phyloP scores from a whole-genome alignment of 1,140 invertebrate species.

The Agrypnia vestita region DNA sequence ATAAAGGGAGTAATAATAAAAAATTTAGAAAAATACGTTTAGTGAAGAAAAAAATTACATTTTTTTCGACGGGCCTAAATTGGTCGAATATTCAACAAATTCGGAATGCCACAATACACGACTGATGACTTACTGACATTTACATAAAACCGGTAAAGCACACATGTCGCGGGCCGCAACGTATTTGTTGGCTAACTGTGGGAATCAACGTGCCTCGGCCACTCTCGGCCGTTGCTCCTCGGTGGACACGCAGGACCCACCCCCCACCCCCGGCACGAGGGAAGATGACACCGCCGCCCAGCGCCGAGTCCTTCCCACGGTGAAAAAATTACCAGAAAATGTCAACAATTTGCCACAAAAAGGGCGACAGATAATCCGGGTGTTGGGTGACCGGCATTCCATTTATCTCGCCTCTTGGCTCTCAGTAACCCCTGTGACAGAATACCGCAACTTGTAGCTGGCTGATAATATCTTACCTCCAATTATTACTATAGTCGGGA shows the following conservation, averaged over 20 bases:
- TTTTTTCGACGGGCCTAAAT: not conserved
- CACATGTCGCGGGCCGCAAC: conserved; percentile 58
- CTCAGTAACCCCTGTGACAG: too few species aligned
- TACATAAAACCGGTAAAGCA: conserved; percentile 59
- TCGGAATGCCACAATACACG: not conserved
- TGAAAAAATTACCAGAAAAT: not conserved
- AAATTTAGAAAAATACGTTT: too few species aligned
- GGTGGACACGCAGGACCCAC: not conserved
- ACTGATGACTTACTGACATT: too few species aligned
- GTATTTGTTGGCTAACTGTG: conserved; percentile 35
- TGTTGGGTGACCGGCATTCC: too few species aligned
- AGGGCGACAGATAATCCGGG: not conserved
- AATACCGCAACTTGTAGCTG: not conserved
- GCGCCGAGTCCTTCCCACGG: not conserved
- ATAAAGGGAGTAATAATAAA: too few species aligned
- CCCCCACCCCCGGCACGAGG: too few species aligned
- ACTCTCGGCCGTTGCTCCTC: not conserved
- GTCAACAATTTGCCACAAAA: not conserved
- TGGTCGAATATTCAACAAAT: not conserved
- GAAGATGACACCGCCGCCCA: conserved; percentile 1
- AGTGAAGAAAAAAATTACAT: too few species aligned
- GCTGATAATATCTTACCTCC: too few species aligned
- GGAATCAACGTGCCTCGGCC: conserved; percentile 44
- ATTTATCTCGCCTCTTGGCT: too few species aligned
- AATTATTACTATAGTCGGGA: too few species aligned